Base-by-base conservation (phyloP, 1,140 invertebrate species). In the Lineus longissimus region DNA sequence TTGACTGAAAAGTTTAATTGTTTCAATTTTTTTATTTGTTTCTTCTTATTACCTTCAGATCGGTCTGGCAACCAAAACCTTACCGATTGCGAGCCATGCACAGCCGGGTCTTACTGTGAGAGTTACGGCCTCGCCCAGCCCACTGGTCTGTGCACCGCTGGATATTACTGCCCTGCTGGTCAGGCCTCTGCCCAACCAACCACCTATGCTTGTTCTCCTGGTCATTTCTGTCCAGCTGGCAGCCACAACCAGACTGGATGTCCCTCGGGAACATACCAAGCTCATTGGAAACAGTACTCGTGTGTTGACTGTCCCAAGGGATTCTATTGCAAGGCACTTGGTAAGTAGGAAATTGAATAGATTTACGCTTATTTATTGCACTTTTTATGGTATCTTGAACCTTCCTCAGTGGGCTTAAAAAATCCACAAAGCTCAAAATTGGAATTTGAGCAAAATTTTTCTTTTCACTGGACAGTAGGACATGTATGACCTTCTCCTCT, bases 231-330 rank as follows among this genome's bases (percentile, higher is more conserved):
- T 65, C 64, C 66, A 11, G 22, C 62, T 40, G 76, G 76, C 45
- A 76, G 74, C 47, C 63, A 64, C 55, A 78, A 78, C 63, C 61
- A 78, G 63, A 78, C 74, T 17, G 74, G 74, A 2, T 80, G 78
- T 65, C 76, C 76, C 31, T 76, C 77, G 7, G 77, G 77, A n/a
- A 66, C 70, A 13, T 80, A 76, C 62, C 76, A 80, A 47, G 67
- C 71, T 9, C 70, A 76, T 60, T 74, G 72, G 68, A 63, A 64
- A 23, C 67, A 74, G 62, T 70, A 65, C 47, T 58, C 64, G 25
- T 80, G 78, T 72, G 74, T 75, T 27, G 51, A 59, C 2, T 80
- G 78, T 65, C 76, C 78, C 1, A 67, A 72, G 13, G 73, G 76
- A 27, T 77, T 66, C 33, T 80, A 76, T 68, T 80, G 78, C 54